Evolutionary conservation across 2,113 vertebrate genomes (phyloP).

Genomic region (Oreochromis spilurus): DNA sequence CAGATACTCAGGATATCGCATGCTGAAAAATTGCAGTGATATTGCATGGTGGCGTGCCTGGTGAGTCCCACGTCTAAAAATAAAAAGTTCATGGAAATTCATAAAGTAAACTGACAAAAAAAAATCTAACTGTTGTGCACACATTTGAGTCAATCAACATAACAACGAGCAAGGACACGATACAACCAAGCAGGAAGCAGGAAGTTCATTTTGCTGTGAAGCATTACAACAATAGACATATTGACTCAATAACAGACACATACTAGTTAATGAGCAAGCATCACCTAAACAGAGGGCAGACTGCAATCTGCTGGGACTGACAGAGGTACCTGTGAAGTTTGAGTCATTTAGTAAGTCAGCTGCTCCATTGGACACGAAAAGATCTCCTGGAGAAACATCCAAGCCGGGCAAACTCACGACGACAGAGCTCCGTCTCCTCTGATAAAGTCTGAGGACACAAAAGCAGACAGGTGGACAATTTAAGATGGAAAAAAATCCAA

Average conservation of each 20-base stretch:
- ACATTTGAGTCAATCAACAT: not conserved
- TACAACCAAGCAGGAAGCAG: not conserved
- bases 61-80: not conserved
- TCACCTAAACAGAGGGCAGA: not conserved
- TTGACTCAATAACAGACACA: not conserved
- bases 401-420: constrained; percentile 82
- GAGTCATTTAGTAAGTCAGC: constrained; percentile 73
- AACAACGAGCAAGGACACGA: not conserved
- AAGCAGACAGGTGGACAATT: not conserved
- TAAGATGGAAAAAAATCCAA: not conserved
- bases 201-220: not conserved
- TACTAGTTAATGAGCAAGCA: not conserved
- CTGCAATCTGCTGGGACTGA: not conserved
- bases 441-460: constrained; percentile 59
- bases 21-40: not conserved
- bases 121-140: not conserved
- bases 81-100: not conserved
- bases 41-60: not conserved
- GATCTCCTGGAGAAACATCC: constrained; percentile 85
- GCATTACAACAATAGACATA: not conserved
- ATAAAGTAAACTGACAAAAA: not conserved
- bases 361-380: constrained; percentile 79
- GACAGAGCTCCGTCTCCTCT: constrained; percentile 80
- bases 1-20: not conserved
- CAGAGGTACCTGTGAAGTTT: constrained; percentile 54